Evolutionary conservation across 2,113 vertebrate species (phyloP), one percentile per base, ranked within the genome.

Genomic region (Cranoglanis bouderius): DNA sequence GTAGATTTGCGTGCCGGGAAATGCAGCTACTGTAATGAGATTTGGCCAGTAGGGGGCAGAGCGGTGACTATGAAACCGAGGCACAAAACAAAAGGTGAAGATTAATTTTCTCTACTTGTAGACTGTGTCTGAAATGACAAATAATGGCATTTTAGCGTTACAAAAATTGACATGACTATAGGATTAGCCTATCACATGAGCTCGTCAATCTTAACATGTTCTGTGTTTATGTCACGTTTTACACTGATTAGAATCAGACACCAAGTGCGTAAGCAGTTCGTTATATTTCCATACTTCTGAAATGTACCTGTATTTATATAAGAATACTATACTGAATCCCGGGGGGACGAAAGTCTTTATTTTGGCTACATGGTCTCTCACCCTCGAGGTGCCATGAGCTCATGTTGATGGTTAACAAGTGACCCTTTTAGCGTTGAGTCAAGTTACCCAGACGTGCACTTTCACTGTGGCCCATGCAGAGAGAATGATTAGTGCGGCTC

Each of bases 401-500:
- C 67, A 26, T 88, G 88, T 85, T 88, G 78, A 88, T 83, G 86
- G 83, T 82, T 77, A 81, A 63, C 88, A 77, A 67, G 82, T 89
- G 88, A 88, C 88, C 86, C 83, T 86, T 88, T 80, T 80, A 85
- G 72, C 32, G 32, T 49, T 57, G 83, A 57, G 74, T 88, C 82
- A 87, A 89, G 89, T 91, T 89, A 87, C 78, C 83, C 84, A 35
- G 85, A 80, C 24, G 51, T 46, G 87, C 75, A 91, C 90, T 90
- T 91, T 91, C 90, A 91, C 90, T 88, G 84, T 85, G 85, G 84
- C 77, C 51, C 75, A 85, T 77, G 89, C 63, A n/a, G 83, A 89
- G 86, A 86, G 53, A 70, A 61, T 88, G 90, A 84, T 88, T 88
- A 82, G 55, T 84, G 90, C 57, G 43, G 29, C 70, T 85, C 16